Conservation (phyloP, 1,140 invertebrate species). For the Phortica variegata region DNA sequence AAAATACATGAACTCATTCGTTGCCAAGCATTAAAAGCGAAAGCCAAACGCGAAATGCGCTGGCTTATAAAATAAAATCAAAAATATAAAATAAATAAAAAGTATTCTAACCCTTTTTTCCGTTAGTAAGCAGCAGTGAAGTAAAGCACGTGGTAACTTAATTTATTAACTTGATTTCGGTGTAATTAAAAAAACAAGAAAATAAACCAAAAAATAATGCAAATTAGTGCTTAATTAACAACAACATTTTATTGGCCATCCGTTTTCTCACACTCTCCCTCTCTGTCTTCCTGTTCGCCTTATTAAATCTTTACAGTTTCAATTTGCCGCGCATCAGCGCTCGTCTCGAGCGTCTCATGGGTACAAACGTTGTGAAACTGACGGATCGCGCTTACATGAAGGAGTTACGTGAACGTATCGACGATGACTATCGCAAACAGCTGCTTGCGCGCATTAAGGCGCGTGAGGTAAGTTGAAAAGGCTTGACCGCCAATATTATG, state of each 20-base stretch:
- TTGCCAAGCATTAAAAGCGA: constrained; percentile 49
- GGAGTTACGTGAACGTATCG: constrained; percentile 61
- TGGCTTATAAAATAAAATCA: no score
- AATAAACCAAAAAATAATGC: constrained; percentile 3
- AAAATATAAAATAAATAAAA: constrained; percentile 1
- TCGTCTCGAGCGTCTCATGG: constrained; percentile 65
- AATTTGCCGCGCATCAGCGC: constrained; percentile 61
- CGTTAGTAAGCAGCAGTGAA: no score
- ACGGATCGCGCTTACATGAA: constrained; percentile 68
- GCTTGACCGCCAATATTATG: no score
- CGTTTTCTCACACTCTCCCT: not conserved
- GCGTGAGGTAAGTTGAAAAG: constrained; percentile 59
- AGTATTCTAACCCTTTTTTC: no score
- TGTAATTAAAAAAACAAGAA: constrained; percentile 11
- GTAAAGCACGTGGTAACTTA: not conserved
- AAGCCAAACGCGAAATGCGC: constrained; percentile 13
- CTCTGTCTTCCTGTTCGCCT: constrained; percentile 3
- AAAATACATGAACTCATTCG: constrained; percentile 44
- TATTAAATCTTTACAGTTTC: constrained; percentile 57
- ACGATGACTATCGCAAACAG: constrained; percentile 62
- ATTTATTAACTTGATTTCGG: not conserved
- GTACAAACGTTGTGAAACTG: constrained; percentile 64
- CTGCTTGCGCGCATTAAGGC: constrained; percentile 62
- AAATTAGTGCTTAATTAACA: constrained; percentile 22
- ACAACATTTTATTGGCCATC: constrained; percentile 12